Percentiles rank a stretch among this genome's conserved stretches.
Evolutionary conservation across 2,797 vertebrate species (phyloP).

Genomic region (Chaetophractus vellerosus): DNA sequence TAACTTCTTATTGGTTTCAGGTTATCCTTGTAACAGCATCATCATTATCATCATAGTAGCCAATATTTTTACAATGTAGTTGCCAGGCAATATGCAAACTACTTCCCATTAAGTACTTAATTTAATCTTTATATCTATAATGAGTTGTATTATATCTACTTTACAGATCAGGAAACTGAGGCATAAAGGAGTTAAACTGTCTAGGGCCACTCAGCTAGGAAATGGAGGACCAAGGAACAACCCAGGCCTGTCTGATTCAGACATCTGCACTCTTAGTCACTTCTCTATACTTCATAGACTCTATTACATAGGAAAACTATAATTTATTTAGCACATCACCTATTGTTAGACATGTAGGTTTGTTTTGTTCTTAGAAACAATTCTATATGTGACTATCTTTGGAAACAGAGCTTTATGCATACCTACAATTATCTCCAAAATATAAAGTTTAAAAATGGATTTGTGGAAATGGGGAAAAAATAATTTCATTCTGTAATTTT

Average conservation of each 20-base stretch:
- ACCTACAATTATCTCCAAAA: neutral
- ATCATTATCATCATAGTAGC: neutral
- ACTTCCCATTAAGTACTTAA: neutral
- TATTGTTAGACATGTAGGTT: neutral
- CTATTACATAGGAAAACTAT: neutral
- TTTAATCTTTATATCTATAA: neutral
- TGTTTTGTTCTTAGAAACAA: neutral
- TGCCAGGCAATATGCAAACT: neutral
- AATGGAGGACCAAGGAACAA: neutral
- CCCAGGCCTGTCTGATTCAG: neutral
- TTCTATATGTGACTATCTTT: neutral
- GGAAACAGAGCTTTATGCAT: constrained; percentile 10
- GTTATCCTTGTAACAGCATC: neutral
- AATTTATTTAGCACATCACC: neutral
- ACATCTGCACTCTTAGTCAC: neutral
- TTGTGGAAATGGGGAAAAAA: neutral
- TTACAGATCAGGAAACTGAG: neutral
- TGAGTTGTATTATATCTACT: neutral
- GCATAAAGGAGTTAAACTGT: neutral
- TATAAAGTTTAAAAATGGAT: neutral
- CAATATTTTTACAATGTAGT: neutral
- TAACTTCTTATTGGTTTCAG: neutral
- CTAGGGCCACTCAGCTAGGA: neutral
- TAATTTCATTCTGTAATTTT: neutral
- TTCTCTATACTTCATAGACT: neutral